Percentiles rank a stretch among this genome's conserved stretches.
Conservation (phyloP, 2,113 vertebrate species). For the Brachyistius frenatus region DNA sequence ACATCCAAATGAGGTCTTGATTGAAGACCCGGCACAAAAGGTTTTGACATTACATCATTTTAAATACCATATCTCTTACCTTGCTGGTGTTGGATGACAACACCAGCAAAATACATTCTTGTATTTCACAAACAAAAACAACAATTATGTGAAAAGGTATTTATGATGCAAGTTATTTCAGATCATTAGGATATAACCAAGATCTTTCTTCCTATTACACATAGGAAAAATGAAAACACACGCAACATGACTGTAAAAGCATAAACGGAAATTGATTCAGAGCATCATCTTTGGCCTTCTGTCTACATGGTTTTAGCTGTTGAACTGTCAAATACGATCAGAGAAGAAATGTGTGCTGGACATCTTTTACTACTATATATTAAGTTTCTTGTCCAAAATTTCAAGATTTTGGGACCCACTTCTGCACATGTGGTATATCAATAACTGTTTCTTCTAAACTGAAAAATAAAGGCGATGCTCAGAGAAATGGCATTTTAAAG, state of each 20-base stretch:
- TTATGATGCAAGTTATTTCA: conserved; percentile 24
- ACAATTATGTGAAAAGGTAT: background rate
- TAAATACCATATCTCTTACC: conserved; percentile 42
- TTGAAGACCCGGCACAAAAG: conserved; percentile 48
- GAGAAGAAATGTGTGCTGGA: background rate
- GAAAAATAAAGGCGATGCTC: conserved; percentile 17
- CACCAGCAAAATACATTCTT: conserved; percentile 13
- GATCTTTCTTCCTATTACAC: background rate
- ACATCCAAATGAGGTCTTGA: conserved; percentile 60
- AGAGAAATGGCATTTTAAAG: conserved; percentile 55
- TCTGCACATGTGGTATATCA: background rate
- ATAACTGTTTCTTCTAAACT: conserved; percentile 13
- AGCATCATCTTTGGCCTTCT: background rate
- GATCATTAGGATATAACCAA: background rate
- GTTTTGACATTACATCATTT: conserved; percentile 42
- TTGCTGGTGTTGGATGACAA: conserved; percentile 52
- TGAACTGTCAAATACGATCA: background rate
- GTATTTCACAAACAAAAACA: conserved; percentile 31
- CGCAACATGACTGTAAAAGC: background rate
- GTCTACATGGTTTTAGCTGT: too few relatives aligned
- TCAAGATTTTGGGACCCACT: background rate
- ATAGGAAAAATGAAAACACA: too few relatives aligned
- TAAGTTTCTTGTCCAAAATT: background rate
- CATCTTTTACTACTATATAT: too few relatives aligned
- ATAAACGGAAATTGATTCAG: background rate